phyloP scores from a whole-genome alignment of 2,888 invertebrate genomes.

The Patella caerulea region DNA sequence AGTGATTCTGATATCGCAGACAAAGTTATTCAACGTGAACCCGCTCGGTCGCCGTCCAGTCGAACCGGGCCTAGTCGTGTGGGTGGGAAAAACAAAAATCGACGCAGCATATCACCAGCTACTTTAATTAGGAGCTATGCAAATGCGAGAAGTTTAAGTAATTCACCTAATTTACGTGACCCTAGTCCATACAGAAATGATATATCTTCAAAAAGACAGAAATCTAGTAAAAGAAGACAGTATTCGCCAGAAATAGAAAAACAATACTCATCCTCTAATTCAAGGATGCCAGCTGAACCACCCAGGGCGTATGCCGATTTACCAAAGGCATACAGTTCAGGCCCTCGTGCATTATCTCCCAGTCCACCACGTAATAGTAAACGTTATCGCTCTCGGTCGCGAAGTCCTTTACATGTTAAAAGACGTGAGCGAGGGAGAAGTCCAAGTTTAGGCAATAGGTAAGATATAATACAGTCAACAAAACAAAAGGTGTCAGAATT shows the following conservation, averaged over 20 bases:
- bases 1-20: slow-evolving; percentile 59
- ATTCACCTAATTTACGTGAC: slow-evolving; percentile 53
- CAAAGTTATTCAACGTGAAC: neutral
- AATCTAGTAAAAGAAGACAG: slow-evolving; percentile 45
- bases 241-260: slow-evolving; percentile 27
- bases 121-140: slow-evolving; percentile 48
- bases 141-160: slow-evolving; percentile 55
- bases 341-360: neutral
- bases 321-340: slow-evolving; percentile 52
- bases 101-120: slow-evolving; percentile 37
- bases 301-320: slow-evolving; percentile 56
- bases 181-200: slow-evolving; percentile 45
- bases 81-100: slow-evolving; percentile 15
- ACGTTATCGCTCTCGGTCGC: slow-evolving; percentile 47
- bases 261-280: slow-evolving; percentile 11
- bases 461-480: neutral
- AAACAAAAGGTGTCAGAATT: too few species aligned
- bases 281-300: slow-evolving; percentile 23
- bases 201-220: slow-evolving; percentile 45
- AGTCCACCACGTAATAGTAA: slow-evolving; percentile 39
- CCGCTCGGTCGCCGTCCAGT: neutral
- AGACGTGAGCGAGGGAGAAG: slow-evolving; percentile 43
- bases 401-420: slow-evolving; percentile 35
- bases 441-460: slow-evolving; percentile 34
- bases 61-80: slow-evolving; percentile 28